Evolutionary conservation across 1,140 invertebrate genomes (phyloP).

Genomic region (Panulirus ornatus): DNA sequence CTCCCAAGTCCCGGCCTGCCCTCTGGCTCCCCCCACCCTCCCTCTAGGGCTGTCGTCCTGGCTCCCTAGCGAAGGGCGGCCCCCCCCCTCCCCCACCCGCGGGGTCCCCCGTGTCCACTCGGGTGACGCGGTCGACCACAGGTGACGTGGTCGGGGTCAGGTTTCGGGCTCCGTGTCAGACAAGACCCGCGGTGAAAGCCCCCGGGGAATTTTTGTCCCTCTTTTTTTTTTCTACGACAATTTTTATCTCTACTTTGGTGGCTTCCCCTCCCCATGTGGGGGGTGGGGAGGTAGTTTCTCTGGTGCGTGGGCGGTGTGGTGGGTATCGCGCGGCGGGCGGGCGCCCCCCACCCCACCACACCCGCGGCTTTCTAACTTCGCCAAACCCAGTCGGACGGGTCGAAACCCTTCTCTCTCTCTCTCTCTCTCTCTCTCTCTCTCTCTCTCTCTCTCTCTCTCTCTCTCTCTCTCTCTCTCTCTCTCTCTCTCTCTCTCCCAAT

Average conservation of each 20-base stretch:
- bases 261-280: no score
- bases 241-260: conserved; percentile 46
- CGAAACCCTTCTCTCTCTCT: background rate
- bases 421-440: no score
- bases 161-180: no score
- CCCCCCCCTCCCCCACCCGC: conserved; percentile 3
- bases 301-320: no score
- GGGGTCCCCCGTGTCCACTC: no score
- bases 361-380: no score
- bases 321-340: no score
- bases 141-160: conserved; percentile 19
- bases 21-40: background rate
- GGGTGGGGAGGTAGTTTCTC: background rate
- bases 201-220: background rate
- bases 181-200: background rate
- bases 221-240: conserved; percentile 32
- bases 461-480: background rate
- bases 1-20: no score
- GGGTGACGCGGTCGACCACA: conserved; percentile 39
- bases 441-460: background rate
- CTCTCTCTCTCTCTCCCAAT: background rate
- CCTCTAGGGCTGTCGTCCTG: background rate
- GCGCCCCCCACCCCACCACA: no score
- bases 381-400: no score
- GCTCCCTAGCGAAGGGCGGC: background rate